Evolutionary conservation across 2,797 vertebrate genomes (phyloP).

Genomic region (Hydrolagus colliei): DNA sequence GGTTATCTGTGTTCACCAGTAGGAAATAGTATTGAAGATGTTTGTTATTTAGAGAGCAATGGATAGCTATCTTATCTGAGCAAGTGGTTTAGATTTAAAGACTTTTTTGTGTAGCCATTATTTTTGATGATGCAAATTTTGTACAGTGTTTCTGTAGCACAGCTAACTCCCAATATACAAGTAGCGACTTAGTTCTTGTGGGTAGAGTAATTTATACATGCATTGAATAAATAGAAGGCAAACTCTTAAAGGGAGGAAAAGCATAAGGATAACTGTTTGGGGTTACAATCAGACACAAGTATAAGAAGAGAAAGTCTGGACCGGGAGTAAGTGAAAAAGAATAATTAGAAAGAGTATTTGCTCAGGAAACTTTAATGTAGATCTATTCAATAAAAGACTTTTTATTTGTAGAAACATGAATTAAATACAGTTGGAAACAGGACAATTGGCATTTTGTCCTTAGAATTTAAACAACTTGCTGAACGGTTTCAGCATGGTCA

Average conservation of each 20-base stretch:
- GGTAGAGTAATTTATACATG: neutral
- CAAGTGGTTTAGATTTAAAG: neutral
- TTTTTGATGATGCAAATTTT: neutral
- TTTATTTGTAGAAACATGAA: neutral
- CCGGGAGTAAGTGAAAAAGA: neutral
- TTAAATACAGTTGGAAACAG: constrained; percentile 1
- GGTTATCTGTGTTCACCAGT: too few species aligned
- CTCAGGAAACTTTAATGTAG: neutral
- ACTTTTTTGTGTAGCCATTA: neutral
- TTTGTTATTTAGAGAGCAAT: neutral
- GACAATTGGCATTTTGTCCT: neutral
- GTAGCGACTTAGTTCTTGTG: neutral
- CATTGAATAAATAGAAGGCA: neutral
- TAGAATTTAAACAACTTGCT: constrained; percentile 13
- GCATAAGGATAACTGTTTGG: neutral
- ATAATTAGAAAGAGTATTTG: neutral
- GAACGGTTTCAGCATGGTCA: neutral
- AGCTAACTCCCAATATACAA: neutral
- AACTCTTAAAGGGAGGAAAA: neutral
- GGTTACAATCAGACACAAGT: neutral
- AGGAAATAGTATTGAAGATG: too few species aligned
- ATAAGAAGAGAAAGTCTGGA: neutral
- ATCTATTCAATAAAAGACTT: neutral
- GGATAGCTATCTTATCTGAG: neutral
- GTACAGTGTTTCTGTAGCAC: neutral